These are phyloP conservation scores for Caenorhabditis tropicalis DNA, from an alignment of 1,140 invertebrate genomes.

Conservation along the genomic window DNA sequence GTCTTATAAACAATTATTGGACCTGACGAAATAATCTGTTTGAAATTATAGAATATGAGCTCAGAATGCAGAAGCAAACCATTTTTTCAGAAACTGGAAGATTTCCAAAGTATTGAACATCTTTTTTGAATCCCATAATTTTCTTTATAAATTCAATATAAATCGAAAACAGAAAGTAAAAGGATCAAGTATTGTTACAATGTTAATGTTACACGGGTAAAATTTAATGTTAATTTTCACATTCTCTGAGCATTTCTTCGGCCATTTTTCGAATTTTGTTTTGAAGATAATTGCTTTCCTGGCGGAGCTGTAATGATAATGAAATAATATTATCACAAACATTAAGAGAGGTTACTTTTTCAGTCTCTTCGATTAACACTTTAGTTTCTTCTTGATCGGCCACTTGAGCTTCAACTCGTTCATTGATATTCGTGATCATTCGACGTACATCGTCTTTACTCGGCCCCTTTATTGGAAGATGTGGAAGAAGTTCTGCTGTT, in stretches of 20 bases:
- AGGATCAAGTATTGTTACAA: neutral
- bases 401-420: neutral
- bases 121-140: slow-evolving; percentile 15
- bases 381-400: neutral
- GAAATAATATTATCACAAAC: too few relatives aligned
- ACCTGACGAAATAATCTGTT: neutral
- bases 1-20: slow-evolving; percentile 2
- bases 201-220: neutral
- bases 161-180: neutral
- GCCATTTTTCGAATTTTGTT: neutral
- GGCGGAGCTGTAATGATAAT: neutral
- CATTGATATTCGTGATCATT: neutral
- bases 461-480: neutral
- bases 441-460: neutral
- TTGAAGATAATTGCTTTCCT: neutral
- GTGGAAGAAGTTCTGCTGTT: neutral
- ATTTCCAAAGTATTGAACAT: neutral
- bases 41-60: neutral
- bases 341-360: neutral
- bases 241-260: neutral
- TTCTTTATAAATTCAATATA: neutral
- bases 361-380: neutral
- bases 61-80: neutral
- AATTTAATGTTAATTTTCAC: neutral
- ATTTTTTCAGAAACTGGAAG: slow-evolving; percentile 13